Evolutionary conservation across 2,888 invertebrate genomes (phyloP).

Genomic region (Hyposoter didymator): DNA sequence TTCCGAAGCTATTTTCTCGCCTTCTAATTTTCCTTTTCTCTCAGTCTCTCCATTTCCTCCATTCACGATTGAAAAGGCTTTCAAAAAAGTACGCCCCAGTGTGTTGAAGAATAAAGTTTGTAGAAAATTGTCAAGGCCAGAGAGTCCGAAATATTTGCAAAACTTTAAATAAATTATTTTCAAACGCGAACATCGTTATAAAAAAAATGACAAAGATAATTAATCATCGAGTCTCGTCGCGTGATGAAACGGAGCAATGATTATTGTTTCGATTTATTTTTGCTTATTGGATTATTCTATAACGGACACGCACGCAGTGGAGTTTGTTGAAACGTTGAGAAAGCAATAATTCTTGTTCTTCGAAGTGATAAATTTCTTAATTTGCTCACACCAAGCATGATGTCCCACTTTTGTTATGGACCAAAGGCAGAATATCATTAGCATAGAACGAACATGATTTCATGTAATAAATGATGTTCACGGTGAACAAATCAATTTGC

Average conservation of each 20-base stretch:
- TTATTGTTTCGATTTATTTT: not conserved
- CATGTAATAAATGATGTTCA: constrained; percentile 1
- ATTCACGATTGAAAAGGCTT: not conserved
- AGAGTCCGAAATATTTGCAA: not conserved
- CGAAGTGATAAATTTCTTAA: not conserved
- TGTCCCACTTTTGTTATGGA: not conserved
- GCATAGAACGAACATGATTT: constrained; percentile 14
- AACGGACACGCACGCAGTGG: not conserved
- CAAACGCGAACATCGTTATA: not conserved
- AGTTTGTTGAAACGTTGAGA: not conserved
- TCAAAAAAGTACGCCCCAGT: not conserved
- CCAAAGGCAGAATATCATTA: not conserved
- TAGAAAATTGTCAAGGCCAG: not conserved
- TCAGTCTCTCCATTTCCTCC: not conserved
- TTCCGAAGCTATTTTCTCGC: not conserved
- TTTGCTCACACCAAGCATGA: not conserved
- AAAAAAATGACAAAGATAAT: not conserved
- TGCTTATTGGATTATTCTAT: not conserved
- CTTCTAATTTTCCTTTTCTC: not conserved
- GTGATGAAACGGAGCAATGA: not conserved
- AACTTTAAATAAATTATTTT: not conserved
- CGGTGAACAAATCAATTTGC: constrained; percentile 13
- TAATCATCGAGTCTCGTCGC: not conserved
- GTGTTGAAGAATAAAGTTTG: not conserved
- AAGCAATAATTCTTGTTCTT: not conserved